Conservation (phyloP, 1,140 invertebrate genomes). For the Drosophila kepulauana region DNA sequence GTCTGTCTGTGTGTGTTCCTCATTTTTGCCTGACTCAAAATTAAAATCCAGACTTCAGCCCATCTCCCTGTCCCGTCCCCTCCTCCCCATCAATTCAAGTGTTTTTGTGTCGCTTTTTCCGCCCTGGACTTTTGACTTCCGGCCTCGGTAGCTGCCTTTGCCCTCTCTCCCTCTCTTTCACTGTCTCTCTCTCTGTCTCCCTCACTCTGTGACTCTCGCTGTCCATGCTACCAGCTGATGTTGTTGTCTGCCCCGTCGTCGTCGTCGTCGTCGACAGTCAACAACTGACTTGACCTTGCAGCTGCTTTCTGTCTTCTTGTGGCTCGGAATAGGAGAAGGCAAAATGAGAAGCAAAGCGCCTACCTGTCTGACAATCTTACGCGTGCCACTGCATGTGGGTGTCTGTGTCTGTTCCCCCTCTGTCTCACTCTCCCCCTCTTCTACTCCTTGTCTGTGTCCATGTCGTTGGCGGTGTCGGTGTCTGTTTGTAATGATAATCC, state of each 20-base stretch:
- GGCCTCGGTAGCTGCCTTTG: constrained; percentile 30
- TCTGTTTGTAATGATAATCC: constrained; percentile 72
- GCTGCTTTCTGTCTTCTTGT: constrained; percentile 21
- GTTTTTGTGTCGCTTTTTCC: constrained; percentile 63
- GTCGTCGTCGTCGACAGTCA: background rate
- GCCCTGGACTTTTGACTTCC: constrained; percentile 76
- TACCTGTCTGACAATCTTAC: constrained; percentile 55
- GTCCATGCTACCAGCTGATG: background rate
- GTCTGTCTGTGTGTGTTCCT: background rate
- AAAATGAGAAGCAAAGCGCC: constrained; percentile 19
- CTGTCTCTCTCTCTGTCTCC: background rate
- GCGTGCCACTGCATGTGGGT: constrained; percentile 33
- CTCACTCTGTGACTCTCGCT: background rate
- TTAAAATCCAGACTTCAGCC: constrained; percentile 32
- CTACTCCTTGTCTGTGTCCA: constrained; percentile 9
- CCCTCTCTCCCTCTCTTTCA: background rate
- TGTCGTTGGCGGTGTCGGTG: constrained; percentile 29
- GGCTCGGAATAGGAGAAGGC: constrained; percentile 28
- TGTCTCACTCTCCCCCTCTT: background rate
- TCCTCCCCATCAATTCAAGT: constrained; percentile 42
- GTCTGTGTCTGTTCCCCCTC: background rate
- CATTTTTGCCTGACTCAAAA: constrained; percentile 21
- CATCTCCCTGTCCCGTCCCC: background rate
- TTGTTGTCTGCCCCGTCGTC: background rate
- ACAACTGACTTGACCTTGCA: constrained; percentile 67